Percentiles rank a stretch among this genome's conserved stretches.
phyloP scores from a whole-genome alignment of 2,113 vertebrate species.

The Oceanodroma tethys region DNA sequence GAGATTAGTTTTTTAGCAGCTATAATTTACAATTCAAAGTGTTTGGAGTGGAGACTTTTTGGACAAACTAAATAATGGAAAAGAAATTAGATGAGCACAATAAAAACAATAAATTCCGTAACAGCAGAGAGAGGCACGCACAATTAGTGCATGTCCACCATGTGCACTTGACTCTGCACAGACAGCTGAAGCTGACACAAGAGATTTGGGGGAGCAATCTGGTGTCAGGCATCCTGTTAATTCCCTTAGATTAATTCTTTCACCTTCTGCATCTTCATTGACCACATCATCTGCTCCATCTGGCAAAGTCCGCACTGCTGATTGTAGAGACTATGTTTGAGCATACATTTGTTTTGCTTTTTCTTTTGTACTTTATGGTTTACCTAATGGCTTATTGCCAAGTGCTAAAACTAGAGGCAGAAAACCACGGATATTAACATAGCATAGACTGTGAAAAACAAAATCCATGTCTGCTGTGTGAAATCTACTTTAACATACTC shows the following conservation, averaged over 20 bases:
- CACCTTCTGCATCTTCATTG: constrained; percentile 11
- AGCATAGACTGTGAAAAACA: not conserved
- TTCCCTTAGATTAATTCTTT: constrained; percentile 9
- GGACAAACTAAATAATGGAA: not conserved
- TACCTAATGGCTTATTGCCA: not conserved
- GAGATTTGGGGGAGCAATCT: not conserved
- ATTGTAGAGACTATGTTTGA: not conserved
- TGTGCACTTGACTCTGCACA: not conserved
- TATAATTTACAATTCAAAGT: not conserved
- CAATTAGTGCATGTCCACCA: not conserved
- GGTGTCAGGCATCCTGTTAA: not conserved
- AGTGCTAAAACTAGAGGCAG: not conserved
- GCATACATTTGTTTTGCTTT: not conserved
- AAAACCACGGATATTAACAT: not conserved
- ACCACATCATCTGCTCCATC: constrained; percentile 6
- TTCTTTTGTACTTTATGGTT: not conserved
- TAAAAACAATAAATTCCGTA: constrained; percentile 8
- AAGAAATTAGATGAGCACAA: not conserved
- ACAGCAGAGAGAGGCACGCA: not conserved
- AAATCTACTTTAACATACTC: not conserved
- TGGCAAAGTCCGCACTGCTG: not conserved
- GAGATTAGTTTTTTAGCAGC: not conserved
- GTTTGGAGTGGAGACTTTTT: not conserved
- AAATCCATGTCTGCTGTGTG: not conserved
- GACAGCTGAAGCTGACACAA: not conserved